These are phyloP conservation scores for Sandelia bainsii DNA, from an alignment of 2,797 vertebrate species.

Conservation along the genomic window DNA sequence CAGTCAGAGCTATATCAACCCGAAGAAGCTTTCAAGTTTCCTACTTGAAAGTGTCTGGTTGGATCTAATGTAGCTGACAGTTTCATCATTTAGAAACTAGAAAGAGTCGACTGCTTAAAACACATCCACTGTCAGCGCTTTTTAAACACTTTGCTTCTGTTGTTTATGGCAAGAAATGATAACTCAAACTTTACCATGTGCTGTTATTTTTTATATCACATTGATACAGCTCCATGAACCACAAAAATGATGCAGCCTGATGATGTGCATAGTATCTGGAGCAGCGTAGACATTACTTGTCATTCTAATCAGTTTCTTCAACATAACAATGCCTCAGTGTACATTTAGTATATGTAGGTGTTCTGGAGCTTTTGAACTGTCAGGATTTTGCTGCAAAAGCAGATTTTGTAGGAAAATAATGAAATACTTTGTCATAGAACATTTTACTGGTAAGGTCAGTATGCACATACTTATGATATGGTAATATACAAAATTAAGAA, in stretches of 20 bases:
- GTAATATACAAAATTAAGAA: too few species aligned
- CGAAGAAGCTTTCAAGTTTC: constrained; percentile 43
- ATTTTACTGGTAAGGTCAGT: too few species aligned
- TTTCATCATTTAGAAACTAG: constrained; percentile 45
- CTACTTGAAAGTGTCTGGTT: constrained; percentile 42
- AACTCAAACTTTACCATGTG: constrained; percentile 25
- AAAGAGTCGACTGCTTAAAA: constrained; percentile 43
- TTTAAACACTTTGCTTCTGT: constrained; percentile 38
- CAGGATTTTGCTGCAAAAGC: background rate
- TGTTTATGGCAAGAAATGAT: constrained; percentile 26
- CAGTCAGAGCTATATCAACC: constrained; percentile 23
- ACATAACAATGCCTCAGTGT: background rate
- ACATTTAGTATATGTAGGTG: background rate
- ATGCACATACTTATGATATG: too few species aligned
- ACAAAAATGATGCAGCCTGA: background rate
- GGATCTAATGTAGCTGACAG: constrained; percentile 36
- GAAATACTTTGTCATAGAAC: too few species aligned
- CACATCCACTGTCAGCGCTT: constrained; percentile 44
- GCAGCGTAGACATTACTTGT: background rate
- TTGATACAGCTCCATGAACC: constrained; percentile 23
- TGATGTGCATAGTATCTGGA: constrained; percentile 25
- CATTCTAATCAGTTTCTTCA: constrained; percentile 4
- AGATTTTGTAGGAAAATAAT: background rate
- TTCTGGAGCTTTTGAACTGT: background rate
- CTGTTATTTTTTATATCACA: constrained; percentile 11